phyloP scores from a whole-genome alignment of 2,113 vertebrate genomes.

The Cnemophilus loriae region DNA sequence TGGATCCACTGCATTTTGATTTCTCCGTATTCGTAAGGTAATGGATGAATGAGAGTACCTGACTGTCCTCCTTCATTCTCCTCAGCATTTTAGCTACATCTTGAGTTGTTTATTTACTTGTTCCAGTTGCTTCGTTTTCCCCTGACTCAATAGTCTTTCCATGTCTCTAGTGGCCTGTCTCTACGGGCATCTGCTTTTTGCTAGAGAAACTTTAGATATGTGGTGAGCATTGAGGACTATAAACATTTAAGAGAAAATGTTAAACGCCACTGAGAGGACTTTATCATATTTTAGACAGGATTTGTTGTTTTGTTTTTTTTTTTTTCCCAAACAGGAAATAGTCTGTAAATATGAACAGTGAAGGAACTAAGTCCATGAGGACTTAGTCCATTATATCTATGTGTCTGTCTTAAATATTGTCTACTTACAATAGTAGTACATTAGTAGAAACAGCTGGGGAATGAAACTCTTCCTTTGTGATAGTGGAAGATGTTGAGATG shows the following conservation, averaged over 20 bases:
- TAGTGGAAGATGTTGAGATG: not conserved
- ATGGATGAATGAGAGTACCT: not conserved
- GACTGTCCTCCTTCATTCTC: not conserved
- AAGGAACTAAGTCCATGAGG: not conserved
- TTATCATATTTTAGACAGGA: not conserved
- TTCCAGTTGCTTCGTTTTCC: not conserved
- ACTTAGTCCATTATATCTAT: not conserved
- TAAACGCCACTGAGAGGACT: not conserved
- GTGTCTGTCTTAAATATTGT: not conserved
- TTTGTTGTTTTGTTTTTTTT: not conserved
- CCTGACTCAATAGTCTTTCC: not conserved
- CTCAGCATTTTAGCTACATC: not conserved
- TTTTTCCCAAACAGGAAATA: not conserved
- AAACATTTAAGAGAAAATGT: not conserved
- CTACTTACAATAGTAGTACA: not conserved
- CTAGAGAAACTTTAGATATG: not conserved
- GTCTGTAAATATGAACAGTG: not conserved
- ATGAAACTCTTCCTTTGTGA: not conserved
- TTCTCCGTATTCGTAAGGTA: not conserved
- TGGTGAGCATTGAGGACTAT: not conserved
- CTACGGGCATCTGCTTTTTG: not conserved
- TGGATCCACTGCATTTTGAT: not conserved
- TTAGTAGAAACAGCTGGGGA: not conserved
- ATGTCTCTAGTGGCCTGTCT: not conserved
- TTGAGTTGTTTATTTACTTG: not conserved